Percentiles rank a stretch among this genome's conserved stretches.
phyloP scores from a whole-genome alignment of 2,113 vertebrate species.

The Actenoides lindsayi region DNA sequence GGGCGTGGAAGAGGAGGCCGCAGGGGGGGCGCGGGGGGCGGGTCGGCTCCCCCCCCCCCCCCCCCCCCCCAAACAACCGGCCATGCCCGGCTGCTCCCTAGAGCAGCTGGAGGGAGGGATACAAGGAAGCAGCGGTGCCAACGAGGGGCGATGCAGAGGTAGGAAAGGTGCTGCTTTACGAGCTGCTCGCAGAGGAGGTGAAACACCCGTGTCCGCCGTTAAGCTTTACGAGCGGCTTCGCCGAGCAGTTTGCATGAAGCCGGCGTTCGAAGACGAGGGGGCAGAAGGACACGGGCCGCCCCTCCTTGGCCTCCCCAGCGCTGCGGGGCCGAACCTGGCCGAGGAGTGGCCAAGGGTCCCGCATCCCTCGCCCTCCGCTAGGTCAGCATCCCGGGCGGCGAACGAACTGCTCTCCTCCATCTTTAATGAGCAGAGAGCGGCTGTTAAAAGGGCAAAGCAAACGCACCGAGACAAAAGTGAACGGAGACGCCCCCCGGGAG shows the following conservation, averaged over 20 bases:
- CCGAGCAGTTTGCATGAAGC: background rate
- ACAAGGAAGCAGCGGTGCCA: background rate
- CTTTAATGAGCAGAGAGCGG: background rate
- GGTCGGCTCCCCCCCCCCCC: background rate
- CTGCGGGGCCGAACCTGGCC: too few species aligned
- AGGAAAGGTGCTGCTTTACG: background rate
- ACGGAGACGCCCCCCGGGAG: background rate
- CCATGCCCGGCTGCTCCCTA: background rate
- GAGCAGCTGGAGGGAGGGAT: background rate
- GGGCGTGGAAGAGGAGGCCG: too few species aligned
- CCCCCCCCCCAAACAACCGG: rapidly evolving
- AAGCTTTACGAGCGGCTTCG: background rate
- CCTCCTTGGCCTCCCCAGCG: background rate
- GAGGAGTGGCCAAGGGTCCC: background rate
- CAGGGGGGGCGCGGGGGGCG: too few species aligned
- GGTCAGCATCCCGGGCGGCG: background rate
- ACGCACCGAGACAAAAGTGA: background rate
- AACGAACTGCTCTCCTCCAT: background rate
- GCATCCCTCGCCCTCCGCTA: background rate
- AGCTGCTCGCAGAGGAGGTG: background rate
- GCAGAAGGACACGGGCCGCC: background rate
- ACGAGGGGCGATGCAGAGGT: background rate
- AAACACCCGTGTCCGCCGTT: background rate
- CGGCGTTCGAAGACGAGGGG: too few species aligned
- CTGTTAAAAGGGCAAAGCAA: background rate